These are phyloP conservation scores for Enteromius viviparus DNA, from an alignment of 2,797 vertebrate species.

Conservation along the genomic window DNA sequence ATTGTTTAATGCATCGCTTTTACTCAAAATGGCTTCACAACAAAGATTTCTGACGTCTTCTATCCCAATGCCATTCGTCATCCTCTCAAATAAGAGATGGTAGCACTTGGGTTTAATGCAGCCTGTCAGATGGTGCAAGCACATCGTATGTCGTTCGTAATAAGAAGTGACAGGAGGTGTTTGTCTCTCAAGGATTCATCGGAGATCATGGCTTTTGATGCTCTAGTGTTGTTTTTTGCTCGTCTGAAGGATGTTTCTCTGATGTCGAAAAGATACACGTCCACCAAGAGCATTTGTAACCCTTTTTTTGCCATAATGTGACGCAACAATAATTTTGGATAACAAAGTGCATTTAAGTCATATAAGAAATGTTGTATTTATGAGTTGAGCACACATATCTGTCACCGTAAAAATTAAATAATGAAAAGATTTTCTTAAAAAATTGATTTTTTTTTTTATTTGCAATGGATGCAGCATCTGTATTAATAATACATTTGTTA, in stretches of 20 bases:
- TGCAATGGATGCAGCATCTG: neutral
- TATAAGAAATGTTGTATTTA: neutral
- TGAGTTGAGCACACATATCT: no score
- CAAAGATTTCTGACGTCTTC: neutral
- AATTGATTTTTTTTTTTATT: no score
- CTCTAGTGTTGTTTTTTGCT: conserved; percentile 2
- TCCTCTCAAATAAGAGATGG: conserved; percentile 6
- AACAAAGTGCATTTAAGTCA: no score
- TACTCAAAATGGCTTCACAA: neutral
- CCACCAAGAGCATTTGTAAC: neutral
- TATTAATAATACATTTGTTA: neutral
- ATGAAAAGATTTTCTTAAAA: no score
- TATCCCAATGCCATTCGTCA: conserved; percentile 14
- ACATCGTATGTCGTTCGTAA: conserved; percentile 25
- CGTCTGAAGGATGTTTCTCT: neutral
- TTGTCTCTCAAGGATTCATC: conserved; percentile 22
- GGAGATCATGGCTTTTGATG: conserved; percentile 14
- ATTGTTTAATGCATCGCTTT: conserved; percentile 14
- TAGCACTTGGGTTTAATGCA: conserved; percentile 19
- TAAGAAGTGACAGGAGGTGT: conserved; percentile 27
- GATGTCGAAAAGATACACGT: neutral
- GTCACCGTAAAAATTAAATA: no score
- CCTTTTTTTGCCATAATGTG: neutral
- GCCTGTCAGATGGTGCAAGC: conserved; percentile 24
- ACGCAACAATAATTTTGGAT: no score